Conservation (phyloP, 2,113 vertebrate genomes). For the Noctilio leporinus region DNA sequence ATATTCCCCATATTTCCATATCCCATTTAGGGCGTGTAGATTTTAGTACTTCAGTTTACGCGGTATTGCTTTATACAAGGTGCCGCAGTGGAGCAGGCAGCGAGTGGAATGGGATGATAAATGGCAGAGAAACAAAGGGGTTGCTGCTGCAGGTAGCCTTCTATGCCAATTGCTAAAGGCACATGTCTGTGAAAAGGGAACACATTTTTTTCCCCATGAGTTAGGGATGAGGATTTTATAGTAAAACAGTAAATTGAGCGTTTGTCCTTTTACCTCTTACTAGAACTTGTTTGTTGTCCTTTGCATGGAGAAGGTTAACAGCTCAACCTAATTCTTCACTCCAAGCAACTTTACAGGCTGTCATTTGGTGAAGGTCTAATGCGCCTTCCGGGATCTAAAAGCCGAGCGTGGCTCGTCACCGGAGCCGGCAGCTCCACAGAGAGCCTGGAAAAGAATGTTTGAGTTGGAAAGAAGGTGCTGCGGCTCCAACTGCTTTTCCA, state of each 20-base stretch:
- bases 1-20: constrained; percentile 62
- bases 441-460: constrained; percentile 57
- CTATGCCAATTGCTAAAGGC: constrained; percentile 22
- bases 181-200: constrained; percentile 46
- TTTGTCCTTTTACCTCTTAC: constrained; percentile 41
- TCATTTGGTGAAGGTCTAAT: constrained; percentile 62
- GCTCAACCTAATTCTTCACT: constrained; percentile 53
- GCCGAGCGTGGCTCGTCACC: background rate
- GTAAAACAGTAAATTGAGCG: constrained; percentile 34
- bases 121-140: background rate
- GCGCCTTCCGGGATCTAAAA: constrained; percentile 12
- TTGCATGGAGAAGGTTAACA: constrained; percentile 63
- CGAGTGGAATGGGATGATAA: constrained; percentile 10
- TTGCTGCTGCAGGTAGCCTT: background rate
- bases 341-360: constrained; percentile 54
- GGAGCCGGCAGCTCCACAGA: constrained; percentile 3
- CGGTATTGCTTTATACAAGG: constrained; percentile 34
- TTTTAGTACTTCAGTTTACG: constrained; percentile 48
- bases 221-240: constrained; percentile 38
- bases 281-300: constrained; percentile 59
- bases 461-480: constrained; percentile 23
- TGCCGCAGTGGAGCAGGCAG: background rate
- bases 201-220: constrained; percentile 15
- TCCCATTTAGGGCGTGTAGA: constrained; percentile 32
- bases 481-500: constrained; percentile 46